Evolutionary conservation across 2,113 vertebrate genomes (phyloP).

Genomic region (Elephantulus edwardii): DNA sequence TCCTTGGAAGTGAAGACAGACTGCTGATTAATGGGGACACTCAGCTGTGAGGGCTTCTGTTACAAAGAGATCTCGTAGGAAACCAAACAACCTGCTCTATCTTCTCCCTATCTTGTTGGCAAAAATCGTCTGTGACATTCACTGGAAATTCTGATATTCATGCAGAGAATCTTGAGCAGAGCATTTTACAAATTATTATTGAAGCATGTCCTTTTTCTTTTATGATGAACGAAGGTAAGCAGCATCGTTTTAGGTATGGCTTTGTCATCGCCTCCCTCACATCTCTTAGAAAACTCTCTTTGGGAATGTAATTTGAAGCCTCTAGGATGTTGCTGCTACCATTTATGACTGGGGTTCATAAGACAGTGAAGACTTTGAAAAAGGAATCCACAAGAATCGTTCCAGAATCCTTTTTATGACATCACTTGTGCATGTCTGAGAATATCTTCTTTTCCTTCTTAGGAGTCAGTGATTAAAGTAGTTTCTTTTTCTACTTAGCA

Average conservation of each 20-base stretch:
- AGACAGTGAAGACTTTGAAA: neutral
- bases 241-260: neutral
- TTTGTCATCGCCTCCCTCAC: conserved; percentile 2
- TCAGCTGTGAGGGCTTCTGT: neutral
- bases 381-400: neutral
- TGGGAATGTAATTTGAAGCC: conserved; percentile 3
- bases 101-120: neutral
- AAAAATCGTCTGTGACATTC: conserved; percentile 29
- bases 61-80: conserved; percentile 1
- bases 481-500: neutral
- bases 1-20: neutral
- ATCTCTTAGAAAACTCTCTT: neutral
- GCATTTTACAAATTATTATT: conserved; percentile 37
- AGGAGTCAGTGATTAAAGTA: neutral
- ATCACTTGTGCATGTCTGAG: neutral
- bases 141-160: neutral
- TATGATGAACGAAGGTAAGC: conserved; percentile 12
- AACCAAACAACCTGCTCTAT: neutral
- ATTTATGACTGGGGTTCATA: neutral
- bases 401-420: neutral
- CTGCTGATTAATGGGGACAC: neutral
- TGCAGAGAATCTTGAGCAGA: neutral
- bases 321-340: neutral
- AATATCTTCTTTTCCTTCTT: neutral
- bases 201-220: conserved; percentile 11